Base-by-base conservation (phyloP, 2,797 vertebrate genomes). In the Coendou prehensilis region DNA sequence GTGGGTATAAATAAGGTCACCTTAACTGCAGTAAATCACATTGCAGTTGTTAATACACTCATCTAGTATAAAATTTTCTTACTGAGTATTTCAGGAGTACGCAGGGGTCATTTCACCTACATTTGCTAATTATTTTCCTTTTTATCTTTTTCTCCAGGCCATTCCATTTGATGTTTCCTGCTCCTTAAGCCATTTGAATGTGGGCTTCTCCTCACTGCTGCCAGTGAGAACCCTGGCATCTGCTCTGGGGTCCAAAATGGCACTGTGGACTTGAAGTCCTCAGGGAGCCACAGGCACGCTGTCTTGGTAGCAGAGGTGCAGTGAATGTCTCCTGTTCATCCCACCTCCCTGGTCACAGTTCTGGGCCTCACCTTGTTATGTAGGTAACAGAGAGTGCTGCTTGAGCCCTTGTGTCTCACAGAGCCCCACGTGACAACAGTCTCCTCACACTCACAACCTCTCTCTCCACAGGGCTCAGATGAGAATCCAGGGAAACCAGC, bases 401-500 rank as follows among this genome's bases (percentile, higher is more conserved):
- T 26, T 54, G 61, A 82, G 56, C 52, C n/a, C 18, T 54, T 30
- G 20, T 0, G 3, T 23, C 63, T 94, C 67, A 30, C 37, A 54
- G 81, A 59, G 45, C 10, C 57, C 76, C 23, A 30, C 61, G 2
- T 69, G 64, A 86, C 20, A 88, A 54, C 4, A 87, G 81, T 81
- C 41, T 75, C 50, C 30, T 73, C 64, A 73, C 41, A 45, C 37
- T 92, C 54, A 93, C 64, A 81, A 57, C 63, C 50, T 87, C 50
- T 94, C 59, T 97, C 75, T 23, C 57, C 80, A 91, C 59, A 56
- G 71, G 93, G 30, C 84, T 96, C 78, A 91, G 78, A 95, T 82
- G 88, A 88, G 79, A 96, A 95, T 92, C 78, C 45, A 93, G 87
- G n/a, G 67, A 94, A 96, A 90, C 50, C 84, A 91, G 63, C 64